Percentiles rank a stretch among this genome's conserved stretches.
phyloP scores from a whole-genome alignment of 2,113 vertebrate genomes.

The Tetrax tetrax region DNA sequence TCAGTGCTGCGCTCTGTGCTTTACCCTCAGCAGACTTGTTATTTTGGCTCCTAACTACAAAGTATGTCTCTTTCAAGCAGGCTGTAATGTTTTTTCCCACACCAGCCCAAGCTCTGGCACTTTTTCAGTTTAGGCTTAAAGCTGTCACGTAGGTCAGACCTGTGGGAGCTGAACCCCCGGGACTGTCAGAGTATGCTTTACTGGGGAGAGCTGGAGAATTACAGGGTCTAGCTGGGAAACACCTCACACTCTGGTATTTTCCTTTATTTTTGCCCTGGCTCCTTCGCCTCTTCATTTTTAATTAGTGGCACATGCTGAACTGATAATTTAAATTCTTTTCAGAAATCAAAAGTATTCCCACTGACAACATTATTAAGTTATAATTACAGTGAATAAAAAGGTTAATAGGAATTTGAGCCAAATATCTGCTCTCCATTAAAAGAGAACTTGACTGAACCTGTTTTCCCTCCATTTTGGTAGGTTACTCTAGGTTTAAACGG shows the following conservation, averaged over 20 bases:
- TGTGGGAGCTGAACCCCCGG: not conserved
- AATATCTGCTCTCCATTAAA: slow-evolving; percentile 51
- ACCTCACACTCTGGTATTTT: not conserved
- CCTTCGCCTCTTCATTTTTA: slow-evolving; percentile 40
- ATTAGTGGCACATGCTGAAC: slow-evolving; percentile 57
- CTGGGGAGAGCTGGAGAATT: not conserved
- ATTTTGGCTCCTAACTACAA: not conserved
- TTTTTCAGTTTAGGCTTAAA: not conserved
- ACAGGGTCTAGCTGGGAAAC: not conserved
- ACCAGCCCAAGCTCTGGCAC: not conserved
- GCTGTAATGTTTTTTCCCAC: not conserved
- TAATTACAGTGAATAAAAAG: slow-evolving; percentile 54
- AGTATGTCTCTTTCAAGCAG: not conserved
- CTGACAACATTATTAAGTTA: slow-evolving; percentile 56
- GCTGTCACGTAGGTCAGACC: not conserved
- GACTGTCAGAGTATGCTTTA: not conserved
- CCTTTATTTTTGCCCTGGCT: slow-evolving; percentile 19
- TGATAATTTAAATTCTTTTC: slow-evolving; percentile 59
- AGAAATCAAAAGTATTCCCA: slow-evolving; percentile 63
- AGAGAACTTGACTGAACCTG: slow-evolving; percentile 43
- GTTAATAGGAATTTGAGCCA: slow-evolving; percentile 57
- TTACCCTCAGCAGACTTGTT: not conserved
- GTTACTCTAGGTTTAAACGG: not conserved
- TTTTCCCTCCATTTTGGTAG: not conserved
- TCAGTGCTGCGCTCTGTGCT: not conserved